Base-by-base conservation (phyloP, 2,797 vertebrate genomes). In the Lutjanus argentimaculatus region DNA sequence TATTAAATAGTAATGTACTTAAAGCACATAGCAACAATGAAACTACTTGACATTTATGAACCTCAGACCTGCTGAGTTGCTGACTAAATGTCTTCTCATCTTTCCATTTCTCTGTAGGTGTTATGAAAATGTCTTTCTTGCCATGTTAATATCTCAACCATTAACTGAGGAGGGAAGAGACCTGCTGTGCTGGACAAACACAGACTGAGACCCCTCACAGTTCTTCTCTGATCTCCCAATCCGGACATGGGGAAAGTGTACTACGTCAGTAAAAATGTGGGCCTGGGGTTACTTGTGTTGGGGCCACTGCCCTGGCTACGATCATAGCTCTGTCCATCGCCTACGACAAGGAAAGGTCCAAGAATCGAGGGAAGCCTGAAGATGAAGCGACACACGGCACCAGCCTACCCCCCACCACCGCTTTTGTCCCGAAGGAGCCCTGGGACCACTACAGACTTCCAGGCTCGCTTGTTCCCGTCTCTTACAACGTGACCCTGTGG, bases 321-420 rank as follows among this genome's bases (percentile, higher is more conserved):
- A 98, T 99, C 75, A 89, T 99, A 0, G 96, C 95, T 0, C 95
- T 99, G 53, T 97, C 98, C 0, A 94, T 98, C 22, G 96, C 97
- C 30, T 98, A 97, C 0, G 53, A 96, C 19, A 95, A 97, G 79
- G 97, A 97, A 88, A 97, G 93, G 82, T 89, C 84, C 71, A 96
- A 85, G 80, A 96, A 93, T 11, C 61, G 45, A 1, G 51, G 52
- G n/a, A 51, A 73, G 16, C 68, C 84, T 12, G 89, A 46, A 22
- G 74, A 64, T 52, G 86, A 25, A 42, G 70, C 42, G 2, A 3
- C 77, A 6, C 62, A 43, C 6, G 61, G 52, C 80, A 75, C 88
- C 43, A n/a, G 71, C 48, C 43, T 57, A 2, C 48, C 63, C 90
- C 66, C 91, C 90, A 96, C 75, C 90, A 96, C 81, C 91, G 95